phyloP scores from a whole-genome alignment of 2,113 vertebrate genomes.

The Scortum barcoo region DNA sequence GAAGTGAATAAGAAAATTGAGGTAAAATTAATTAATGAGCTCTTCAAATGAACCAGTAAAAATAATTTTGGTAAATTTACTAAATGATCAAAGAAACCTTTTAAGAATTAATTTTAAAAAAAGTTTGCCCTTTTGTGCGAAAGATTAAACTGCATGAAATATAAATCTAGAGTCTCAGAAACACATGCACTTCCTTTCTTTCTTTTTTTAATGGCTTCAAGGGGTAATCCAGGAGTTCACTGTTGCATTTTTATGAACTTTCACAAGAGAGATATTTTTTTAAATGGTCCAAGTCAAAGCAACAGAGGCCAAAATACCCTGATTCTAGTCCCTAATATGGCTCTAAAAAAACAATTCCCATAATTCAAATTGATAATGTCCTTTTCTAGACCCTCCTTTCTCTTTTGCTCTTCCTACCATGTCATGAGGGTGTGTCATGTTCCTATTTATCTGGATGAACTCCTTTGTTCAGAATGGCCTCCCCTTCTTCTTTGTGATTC shows the following conservation, averaged over 20 bases:
- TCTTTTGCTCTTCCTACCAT: not conserved
- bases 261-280: not conserved
- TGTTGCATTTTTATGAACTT: not conserved
- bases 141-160: not conserved
- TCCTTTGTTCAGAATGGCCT: not conserved
- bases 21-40: too few species aligned
- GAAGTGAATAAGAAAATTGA: too few species aligned
- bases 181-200: not conserved
- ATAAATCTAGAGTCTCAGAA: not conserved
- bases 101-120: not conserved
- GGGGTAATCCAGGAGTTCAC: not conserved
- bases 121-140: not conserved
- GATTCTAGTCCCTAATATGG: not conserved
- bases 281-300: too few species aligned
- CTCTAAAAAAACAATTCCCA: not conserved
- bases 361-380: not conserved
- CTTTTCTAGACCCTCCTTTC: not conserved
- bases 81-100: not conserved
- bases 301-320: not conserved
- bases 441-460: not conserved
- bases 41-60: too few species aligned
- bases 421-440: not conserved
- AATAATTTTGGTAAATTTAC: not conserved
- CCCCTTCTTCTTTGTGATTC: not conserved
- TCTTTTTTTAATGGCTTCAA: not conserved